phyloP scores from a whole-genome alignment of 2,888 invertebrate species.

The Eilema depressum region DNA sequence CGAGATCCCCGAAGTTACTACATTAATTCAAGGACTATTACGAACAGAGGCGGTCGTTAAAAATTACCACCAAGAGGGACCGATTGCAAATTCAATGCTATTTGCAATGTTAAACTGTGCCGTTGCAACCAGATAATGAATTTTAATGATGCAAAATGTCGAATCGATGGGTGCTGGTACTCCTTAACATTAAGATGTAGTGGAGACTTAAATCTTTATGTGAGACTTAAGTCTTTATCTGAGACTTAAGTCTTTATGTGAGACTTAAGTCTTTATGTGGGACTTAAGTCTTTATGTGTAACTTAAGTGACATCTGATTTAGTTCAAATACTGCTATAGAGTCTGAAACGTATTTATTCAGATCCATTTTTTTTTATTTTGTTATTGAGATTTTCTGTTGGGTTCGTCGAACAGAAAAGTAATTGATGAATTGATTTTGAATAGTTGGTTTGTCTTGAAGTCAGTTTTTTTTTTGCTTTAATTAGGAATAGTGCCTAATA shows the following conservation, averaged over 20 bases:
- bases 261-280: too few species aligned
- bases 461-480: background rate
- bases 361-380: background rate
- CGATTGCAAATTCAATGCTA: slow-evolving; percentile 80
- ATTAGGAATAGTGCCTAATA: too few species aligned
- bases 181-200: slow-evolving; percentile 65
- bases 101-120: slow-evolving; percentile 84
- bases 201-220: too few species aligned
- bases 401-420: background rate
- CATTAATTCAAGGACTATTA: slow-evolving; percentile 81
- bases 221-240: too few species aligned
- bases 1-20: slow-evolving; percentile 58
- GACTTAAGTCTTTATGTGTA: too few species aligned
- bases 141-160: slow-evolving; percentile 87
- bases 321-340: slow-evolving; percentile 58
- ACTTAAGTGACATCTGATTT: slow-evolving; percentile 71
- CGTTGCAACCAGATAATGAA: slow-evolving; percentile 83
- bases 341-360: background rate
- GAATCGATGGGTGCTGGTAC: slow-evolving; percentile 72
- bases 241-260: too few species aligned
- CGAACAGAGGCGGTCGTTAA: slow-evolving; percentile 78
- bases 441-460: background rate
- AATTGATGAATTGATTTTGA: background rate
- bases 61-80: slow-evolving; percentile 79
- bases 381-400: background rate